Conservation (phyloP, 2,888 invertebrate species). For the Pristionchus exspectatus region DNA sequence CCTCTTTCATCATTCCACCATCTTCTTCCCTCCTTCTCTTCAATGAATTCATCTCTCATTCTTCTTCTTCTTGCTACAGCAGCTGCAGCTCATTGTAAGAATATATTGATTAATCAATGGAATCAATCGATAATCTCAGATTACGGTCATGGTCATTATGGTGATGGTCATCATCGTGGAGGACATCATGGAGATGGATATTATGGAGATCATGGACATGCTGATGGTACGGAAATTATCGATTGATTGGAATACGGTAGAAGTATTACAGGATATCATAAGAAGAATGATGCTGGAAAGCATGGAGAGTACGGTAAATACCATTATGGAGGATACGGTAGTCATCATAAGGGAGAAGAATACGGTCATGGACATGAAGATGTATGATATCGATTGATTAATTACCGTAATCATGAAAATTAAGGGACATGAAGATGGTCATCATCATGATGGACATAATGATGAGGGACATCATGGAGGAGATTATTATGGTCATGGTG, state of each 20-base stretch:
- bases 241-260: constrained; percentile 12
- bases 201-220: constrained; percentile 8
- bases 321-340: constrained; percentile 32
- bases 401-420: not conserved
- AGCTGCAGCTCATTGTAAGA: constrained; percentile 37
- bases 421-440: not conserved
- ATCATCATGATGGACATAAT: constrained; percentile 6
- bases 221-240: constrained; percentile 25
- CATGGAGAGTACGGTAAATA: constrained; percentile 22
- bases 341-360: not conserved
- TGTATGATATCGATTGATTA: not conserved
- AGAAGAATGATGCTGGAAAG: not conserved
- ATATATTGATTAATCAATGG: not conserved
- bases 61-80: constrained; percentile 10
- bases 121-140: constrained; percentile 18
- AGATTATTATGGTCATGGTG: constrained; percentile 25
- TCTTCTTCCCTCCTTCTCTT: not conserved
- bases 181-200: constrained; percentile 16
- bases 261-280: constrained; percentile 10
- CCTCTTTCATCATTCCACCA: not conserved
- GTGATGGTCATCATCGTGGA: not conserved
- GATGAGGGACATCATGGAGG: constrained; percentile 9
- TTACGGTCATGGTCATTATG: constrained; percentile 1
- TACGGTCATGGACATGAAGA: not conserved
- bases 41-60: not conserved